Evolutionary conservation across 2,113 vertebrate genomes (phyloP).

Genomic region (Microtus oregoni): DNA sequence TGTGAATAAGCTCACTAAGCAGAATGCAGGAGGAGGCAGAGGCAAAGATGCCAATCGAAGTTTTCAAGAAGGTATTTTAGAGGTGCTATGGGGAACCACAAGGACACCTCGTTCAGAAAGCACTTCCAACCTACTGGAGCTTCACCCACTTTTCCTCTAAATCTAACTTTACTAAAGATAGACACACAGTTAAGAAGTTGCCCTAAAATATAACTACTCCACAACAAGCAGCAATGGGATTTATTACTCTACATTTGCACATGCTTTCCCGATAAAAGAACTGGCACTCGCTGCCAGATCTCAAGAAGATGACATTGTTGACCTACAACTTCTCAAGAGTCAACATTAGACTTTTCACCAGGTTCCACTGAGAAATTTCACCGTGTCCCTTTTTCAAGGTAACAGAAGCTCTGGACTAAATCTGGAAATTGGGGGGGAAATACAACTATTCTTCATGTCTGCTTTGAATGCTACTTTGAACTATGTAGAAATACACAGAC

Average conservation of each 20-base stretch:
- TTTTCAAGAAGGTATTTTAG: neutral
- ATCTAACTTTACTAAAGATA: neutral
- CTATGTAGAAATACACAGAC: neutral
- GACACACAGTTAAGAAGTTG: neutral
- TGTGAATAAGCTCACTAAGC: neutral
- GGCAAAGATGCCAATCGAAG: neutral
- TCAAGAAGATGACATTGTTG: neutral
- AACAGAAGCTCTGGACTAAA: neutral
- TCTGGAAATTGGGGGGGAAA: neutral
- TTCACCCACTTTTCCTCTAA: conserved; percentile 3
- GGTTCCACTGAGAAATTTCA: neutral
- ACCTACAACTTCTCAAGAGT: conserved; percentile 24
- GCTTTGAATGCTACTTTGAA: neutral
- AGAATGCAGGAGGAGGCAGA: neutral
- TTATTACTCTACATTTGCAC: neutral
- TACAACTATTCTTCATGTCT: neutral
- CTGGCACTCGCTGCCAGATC: neutral
- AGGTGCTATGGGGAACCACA: neutral
- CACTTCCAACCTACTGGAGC: neutral
- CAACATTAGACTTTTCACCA: neutral
- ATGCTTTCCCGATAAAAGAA: conserved; percentile 27
- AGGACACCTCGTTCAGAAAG: neutral
- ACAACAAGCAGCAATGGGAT: conserved; percentile 16
- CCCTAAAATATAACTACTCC: conserved; percentile 2
- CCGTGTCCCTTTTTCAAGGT: neutral